phyloP scores from a whole-genome alignment of 2,113 vertebrate genomes.

The Heloderma charlesbogerti region DNA sequence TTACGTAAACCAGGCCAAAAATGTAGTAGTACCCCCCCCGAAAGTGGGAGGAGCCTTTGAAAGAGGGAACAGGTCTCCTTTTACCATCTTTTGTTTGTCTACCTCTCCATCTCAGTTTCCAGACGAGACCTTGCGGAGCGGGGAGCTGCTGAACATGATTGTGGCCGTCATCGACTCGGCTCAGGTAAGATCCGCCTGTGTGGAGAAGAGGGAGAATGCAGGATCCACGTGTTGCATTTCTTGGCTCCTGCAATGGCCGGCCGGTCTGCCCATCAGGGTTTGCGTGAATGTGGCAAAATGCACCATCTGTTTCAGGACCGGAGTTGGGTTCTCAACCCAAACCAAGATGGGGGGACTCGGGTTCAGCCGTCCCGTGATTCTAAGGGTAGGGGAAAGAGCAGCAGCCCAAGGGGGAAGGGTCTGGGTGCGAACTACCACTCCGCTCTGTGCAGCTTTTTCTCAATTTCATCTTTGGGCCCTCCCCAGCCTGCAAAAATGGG shows the following conservation, averaged over 20 bases:
- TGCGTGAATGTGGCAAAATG: neutral
- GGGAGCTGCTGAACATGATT: slow-evolving; percentile 97
- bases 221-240: no score
- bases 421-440: neutral
- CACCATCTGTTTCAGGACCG: neutral
- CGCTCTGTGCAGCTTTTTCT: no score
- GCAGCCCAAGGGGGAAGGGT: neutral
- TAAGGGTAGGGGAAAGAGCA: neutral
- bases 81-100: accelerated
- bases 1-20: neutral
- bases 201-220: accelerated
- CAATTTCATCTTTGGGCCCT: no score
- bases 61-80: no score
- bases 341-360: neutral
- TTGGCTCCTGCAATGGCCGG: neutral
- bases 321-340: neutral
- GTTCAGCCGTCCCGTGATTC: neutral
- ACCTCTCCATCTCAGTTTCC: slow-evolving; percentile 83
- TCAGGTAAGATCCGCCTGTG: slow-evolving; percentile 66
- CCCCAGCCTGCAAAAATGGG: no score
- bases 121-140: slow-evolving; percentile 92
- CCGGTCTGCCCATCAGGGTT: neutral
- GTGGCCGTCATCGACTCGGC: slow-evolving; percentile 95
- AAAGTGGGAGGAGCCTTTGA: neutral
- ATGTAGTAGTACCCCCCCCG: neutral